These are phyloP conservation scores for Myiozetetes cayanensis DNA, from an alignment of 2,113 vertebrate species.

Conservation along the genomic window DNA sequence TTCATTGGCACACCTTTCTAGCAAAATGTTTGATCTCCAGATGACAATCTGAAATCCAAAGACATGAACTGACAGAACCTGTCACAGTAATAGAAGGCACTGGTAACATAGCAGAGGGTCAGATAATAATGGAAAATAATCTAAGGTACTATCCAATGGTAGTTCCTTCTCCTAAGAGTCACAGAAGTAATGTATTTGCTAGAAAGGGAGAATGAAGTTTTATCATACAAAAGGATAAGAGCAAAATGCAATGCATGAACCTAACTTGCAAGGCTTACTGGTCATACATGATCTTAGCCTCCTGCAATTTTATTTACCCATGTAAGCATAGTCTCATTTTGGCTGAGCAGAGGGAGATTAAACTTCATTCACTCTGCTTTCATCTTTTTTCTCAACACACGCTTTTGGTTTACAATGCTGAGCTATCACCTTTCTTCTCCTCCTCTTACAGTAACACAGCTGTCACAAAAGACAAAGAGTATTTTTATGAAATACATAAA, in stretches of 20 bases:
- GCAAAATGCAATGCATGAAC: background rate
- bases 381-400: background rate
- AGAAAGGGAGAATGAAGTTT: background rate
- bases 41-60: background rate
- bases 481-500: background rate
- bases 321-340: background rate
- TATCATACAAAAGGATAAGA: background rate
- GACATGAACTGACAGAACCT: background rate
- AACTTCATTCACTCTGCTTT: background rate
- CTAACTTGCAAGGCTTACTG: background rate
- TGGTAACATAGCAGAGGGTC: background rate
- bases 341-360: background rate
- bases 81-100: background rate
- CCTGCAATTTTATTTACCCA: background rate
- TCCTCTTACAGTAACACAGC: background rate
- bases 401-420: background rate
- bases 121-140: background rate
- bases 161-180: background rate
- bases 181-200: background rate
- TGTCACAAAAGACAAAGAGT: background rate
- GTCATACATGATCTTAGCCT: background rate
- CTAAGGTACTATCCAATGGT: background rate
- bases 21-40: background rate
- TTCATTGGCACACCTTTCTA: background rate
- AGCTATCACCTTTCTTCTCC: background rate